Percentiles rank a stretch among this genome's conserved stretches.
phyloP scores from a whole-genome alignment of 2,888 invertebrate genomes.

The Mythimna pallens region DNA sequence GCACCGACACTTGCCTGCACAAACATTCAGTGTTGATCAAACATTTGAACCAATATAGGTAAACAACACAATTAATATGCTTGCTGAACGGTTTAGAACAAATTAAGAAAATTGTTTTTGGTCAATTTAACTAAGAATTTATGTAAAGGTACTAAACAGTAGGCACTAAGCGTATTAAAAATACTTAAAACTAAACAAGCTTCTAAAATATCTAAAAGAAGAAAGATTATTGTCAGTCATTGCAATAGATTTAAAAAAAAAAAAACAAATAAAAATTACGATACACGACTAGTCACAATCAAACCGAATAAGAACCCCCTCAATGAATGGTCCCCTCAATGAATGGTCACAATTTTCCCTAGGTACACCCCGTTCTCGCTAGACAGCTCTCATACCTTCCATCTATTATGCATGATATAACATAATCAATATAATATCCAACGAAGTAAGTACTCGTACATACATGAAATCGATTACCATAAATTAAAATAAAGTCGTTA shows the following conservation, averaged over 20 bases:
- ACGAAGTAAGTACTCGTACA: background rate
- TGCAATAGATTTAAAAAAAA: too few species aligned
- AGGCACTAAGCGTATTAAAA: too few species aligned
- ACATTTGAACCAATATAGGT: slow-evolving; percentile 9
- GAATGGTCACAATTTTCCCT: background rate
- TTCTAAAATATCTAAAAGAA: too few species aligned
- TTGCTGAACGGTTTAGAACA: too few species aligned
- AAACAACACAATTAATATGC: too few species aligned
- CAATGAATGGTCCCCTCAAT: slow-evolving; percentile 1
- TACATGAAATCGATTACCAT: slow-evolving; percentile 29
- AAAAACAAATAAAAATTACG: background rate
- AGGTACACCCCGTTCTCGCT: slow-evolving; percentile 2
- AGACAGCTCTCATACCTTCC: slow-evolving; percentile 11
- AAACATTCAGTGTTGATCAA: slow-evolving; percentile 40
- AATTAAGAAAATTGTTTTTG: too few species aligned
- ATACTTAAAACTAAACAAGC: too few species aligned
- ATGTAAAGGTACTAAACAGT: too few species aligned
- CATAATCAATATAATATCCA: slow-evolving; percentile 19
- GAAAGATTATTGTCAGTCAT: too few species aligned
- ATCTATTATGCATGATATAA: slow-evolving; percentile 31
- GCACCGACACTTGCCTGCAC: slow-evolving; percentile 92
- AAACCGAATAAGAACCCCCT: background rate
- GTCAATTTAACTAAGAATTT: too few species aligned
- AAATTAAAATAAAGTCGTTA: slow-evolving; percentile 17
- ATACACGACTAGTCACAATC: background rate